These are phyloP conservation scores for Paratrypauchen microcephalus DNA, from an alignment of 2,797 vertebrate species.

Conservation along the genomic window DNA sequence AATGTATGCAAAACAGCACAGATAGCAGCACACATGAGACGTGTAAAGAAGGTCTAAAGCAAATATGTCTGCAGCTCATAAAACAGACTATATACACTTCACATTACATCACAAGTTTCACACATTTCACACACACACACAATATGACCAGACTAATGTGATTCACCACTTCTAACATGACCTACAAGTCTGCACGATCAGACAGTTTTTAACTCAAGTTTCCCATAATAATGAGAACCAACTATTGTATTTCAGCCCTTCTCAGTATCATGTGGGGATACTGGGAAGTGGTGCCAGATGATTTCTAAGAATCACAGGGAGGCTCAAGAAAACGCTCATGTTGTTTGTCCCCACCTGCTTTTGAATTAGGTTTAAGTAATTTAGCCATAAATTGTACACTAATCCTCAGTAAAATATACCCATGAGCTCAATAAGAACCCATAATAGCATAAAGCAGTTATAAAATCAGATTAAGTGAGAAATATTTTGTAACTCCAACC, in stretches of 20 bases:
- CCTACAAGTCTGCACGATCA: no score
- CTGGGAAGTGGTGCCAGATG: neutral
- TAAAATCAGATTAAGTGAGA: neutral
- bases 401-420: neutral
- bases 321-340: neutral
- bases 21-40: neutral
- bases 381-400: neutral
- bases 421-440: neutral
- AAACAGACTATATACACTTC: neutral
- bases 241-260: slow-evolving; percentile 4
- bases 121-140: no score
- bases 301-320: slow-evolving; percentile 6
- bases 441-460: neutral
- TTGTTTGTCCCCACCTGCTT: neutral
- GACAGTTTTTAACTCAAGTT: neutral
- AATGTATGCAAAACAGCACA: neutral
- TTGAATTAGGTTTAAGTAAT: neutral
- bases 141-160: neutral
- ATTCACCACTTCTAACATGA: neutral
- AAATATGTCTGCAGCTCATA: neutral
- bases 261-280: neutral
- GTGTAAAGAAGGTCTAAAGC: neutral
- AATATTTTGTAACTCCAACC: neutral
- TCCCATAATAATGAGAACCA: neutral
- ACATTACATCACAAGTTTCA: no score